Evolutionary conservation across 2,797 vertebrate genomes (phyloP).

Genomic region (Anabas testudineus): DNA sequence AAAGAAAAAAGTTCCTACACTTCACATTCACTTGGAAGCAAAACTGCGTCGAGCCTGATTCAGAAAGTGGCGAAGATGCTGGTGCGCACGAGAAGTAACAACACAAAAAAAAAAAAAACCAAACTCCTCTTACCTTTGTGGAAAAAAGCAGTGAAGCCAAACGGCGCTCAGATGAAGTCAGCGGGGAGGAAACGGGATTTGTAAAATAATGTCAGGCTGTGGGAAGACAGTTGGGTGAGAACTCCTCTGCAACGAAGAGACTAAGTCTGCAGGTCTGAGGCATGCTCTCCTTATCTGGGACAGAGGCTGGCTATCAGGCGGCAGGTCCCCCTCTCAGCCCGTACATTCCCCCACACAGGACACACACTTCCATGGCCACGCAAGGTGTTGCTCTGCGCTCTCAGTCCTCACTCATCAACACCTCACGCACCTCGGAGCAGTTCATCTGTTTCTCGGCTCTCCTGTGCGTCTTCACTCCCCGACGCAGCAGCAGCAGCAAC

Average conservation of each 20-base stretch:
- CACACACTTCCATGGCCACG: slow-evolving; percentile 76
- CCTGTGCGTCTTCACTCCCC: slow-evolving; percentile 46
- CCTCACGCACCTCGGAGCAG: slow-evolving; percentile 42
- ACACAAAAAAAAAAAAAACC: no score
- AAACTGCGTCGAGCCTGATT: slow-evolving; percentile 22
- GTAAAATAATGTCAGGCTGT: slow-evolving; percentile 61
- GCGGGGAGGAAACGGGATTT: slow-evolving; percentile 32
- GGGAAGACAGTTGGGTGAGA: slow-evolving; percentile 64
- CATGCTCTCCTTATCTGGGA: slow-evolving; percentile 83
- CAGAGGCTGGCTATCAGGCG: slow-evolving; percentile 69
- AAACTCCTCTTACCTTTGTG: slow-evolving; percentile 76
- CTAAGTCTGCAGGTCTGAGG: slow-evolving; percentile 68
- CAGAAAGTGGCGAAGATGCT: slow-evolving; percentile 6
- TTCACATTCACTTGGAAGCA: slow-evolving; percentile 31
- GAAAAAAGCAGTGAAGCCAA: slow-evolving; percentile 61
- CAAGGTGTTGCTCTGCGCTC: slow-evolving; percentile 65
- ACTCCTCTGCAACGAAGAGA: slow-evolving; percentile 74
- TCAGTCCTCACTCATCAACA: slow-evolving; percentile 64
- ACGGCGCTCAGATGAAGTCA: slow-evolving; percentile 43
- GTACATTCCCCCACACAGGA: slow-evolving; percentile 74
- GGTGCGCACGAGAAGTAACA: slow-evolving; percentile 3
- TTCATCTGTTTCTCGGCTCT: slow-evolving; percentile 45
- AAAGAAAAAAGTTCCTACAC: slow-evolving; percentile 59
- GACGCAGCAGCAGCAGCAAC: slow-evolving; percentile 30
- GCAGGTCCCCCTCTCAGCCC: slow-evolving; percentile 74